Percentiles rank a stretch among this genome's conserved stretches.
Evolutionary conservation across 2,113 vertebrate genomes (phyloP).

Genomic region (Zeus faber): DNA sequence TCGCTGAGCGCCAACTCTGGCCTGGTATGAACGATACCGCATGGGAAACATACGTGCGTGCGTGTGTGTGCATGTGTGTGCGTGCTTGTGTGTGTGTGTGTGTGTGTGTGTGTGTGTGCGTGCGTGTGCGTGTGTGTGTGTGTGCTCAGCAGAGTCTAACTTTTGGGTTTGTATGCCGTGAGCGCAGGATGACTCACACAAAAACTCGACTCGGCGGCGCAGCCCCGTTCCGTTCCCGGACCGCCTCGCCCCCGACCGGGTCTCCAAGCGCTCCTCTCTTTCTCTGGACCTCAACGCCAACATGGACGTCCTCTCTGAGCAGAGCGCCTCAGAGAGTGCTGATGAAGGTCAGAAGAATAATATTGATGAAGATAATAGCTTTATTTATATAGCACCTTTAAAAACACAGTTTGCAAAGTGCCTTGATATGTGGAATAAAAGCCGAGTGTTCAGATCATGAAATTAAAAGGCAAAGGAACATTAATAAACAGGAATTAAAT

Average conservation of each 20-base stretch:
- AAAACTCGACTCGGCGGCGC: slow-evolving; percentile 58
- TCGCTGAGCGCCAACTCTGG: slow-evolving; percentile 36
- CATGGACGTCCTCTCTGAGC: slow-evolving; percentile 77
- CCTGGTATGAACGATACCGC: neutral
- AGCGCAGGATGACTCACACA: slow-evolving; percentile 72
- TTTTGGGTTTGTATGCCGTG: too few species aligned
- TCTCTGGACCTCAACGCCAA: slow-evolving; percentile 86
- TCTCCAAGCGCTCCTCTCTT: slow-evolving; percentile 69
- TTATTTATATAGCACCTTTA: too few species aligned
- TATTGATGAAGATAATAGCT: too few species aligned
- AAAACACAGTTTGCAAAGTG: too few species aligned
- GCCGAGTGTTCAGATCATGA: too few species aligned
- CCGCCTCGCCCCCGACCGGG: slow-evolving; percentile 48
- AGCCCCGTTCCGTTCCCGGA: slow-evolving; percentile 68
- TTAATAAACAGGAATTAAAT: too few species aligned
- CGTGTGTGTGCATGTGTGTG: neutral
- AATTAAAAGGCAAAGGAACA: too few species aligned
- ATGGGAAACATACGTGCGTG: neutral
- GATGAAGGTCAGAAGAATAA: slow-evolving; percentile 83
- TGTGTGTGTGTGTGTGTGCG: neutral
- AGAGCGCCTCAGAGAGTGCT: slow-evolving; percentile 81
- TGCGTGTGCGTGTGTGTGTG: neutral
- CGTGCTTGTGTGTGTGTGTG: neutral
- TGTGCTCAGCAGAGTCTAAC: neutral
- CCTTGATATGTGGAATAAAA: too few species aligned